Evolutionary conservation across 2,888 invertebrate genomes (phyloP).

Genomic region (Pegoplata infirma): DNA sequence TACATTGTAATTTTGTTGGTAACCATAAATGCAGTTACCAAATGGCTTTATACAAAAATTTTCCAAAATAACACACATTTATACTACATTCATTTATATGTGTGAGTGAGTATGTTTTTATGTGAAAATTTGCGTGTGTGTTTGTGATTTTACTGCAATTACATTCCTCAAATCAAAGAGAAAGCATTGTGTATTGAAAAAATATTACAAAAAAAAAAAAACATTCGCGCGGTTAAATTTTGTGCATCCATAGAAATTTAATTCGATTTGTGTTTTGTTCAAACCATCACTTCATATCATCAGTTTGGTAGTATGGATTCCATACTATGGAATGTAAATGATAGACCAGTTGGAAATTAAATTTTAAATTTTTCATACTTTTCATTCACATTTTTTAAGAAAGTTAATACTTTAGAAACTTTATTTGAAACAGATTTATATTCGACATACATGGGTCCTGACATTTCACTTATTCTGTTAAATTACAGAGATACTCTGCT

Average conservation of each 20-base stretch:
- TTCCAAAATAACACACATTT: conserved; percentile 3
- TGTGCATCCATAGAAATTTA: conserved; percentile 58
- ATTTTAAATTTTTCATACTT: too few relatives aligned
- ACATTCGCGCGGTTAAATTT: conserved; percentile 57
- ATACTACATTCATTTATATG: conserved; percentile 4
- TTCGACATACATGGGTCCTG: too few relatives aligned
- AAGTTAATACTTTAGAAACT: too few relatives aligned
- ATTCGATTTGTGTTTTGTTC: conserved; percentile 54
- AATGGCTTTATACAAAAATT: conserved; percentile 37
- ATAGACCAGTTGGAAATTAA: conserved; percentile 15
- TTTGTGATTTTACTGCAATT: conserved; percentile 41
- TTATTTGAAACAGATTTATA: too few relatives aligned
- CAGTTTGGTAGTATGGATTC: conserved; percentile 32
- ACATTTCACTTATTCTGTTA: too few relatives aligned
- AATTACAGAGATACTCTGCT: too few relatives aligned
- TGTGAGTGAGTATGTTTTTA: too few relatives aligned
- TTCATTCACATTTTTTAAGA: too few relatives aligned
- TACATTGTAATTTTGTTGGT: conserved; percentile 41
- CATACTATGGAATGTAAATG: not conserved
- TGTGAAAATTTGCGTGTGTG: too few relatives aligned
- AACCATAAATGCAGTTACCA: conserved; percentile 55
- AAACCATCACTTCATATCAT: conserved; percentile 24
- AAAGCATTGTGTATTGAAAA: conserved; percentile 19
- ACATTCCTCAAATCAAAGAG: conserved; percentile 48
- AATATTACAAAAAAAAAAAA: too few relatives aligned